phyloP scores from a whole-genome alignment of 2,888 invertebrate genomes.

The Orthosia gracilis region DNA sequence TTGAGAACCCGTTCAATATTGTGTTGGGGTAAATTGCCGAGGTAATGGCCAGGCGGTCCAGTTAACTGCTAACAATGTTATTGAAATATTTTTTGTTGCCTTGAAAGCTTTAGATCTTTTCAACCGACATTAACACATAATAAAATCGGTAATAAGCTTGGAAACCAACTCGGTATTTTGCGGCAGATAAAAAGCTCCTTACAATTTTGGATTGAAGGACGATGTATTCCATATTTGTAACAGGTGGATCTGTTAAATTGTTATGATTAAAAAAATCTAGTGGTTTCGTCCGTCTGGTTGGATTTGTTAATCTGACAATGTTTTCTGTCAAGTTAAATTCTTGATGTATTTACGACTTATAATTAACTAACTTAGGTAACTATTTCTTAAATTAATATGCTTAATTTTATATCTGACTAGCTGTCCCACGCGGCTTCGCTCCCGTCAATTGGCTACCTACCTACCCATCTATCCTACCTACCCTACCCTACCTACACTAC shows the following conservation, averaged over 20 bases:
- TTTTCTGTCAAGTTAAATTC: not conserved
- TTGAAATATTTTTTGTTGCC: slow-evolving; percentile 67
- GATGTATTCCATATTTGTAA: slow-evolving; percentile 3
- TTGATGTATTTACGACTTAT: not conserved
- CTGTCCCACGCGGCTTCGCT: too few species aligned
- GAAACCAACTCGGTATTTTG: slow-evolving; percentile 34
- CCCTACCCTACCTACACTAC: too few species aligned
- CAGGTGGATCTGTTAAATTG: not conserved
- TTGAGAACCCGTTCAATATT: slow-evolving; percentile 63
- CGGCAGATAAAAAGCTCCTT: slow-evolving; percentile 35
- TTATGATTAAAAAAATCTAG: not conserved
- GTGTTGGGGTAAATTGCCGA: slow-evolving; percentile 65
- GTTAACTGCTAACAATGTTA: slow-evolving; percentile 69
- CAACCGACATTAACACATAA: slow-evolving; percentile 61
- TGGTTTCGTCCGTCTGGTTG: not conserved
- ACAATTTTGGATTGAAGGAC: slow-evolving; percentile 33
- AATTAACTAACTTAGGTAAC: not conserved
- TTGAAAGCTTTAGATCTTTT: slow-evolving; percentile 59
- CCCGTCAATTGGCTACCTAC: too few species aligned
- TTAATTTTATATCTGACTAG: not conserved
- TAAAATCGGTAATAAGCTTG: slow-evolving; percentile 58
- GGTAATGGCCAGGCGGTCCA: slow-evolving; percentile 68
- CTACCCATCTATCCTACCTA: too few species aligned
- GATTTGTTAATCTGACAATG: not conserved
- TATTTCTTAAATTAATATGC: not conserved